Evolutionary conservation across 2,888 invertebrate species (phyloP), one percentile per base, ranked within the genome.

Genomic region (Drosophila gaucha): DNA sequence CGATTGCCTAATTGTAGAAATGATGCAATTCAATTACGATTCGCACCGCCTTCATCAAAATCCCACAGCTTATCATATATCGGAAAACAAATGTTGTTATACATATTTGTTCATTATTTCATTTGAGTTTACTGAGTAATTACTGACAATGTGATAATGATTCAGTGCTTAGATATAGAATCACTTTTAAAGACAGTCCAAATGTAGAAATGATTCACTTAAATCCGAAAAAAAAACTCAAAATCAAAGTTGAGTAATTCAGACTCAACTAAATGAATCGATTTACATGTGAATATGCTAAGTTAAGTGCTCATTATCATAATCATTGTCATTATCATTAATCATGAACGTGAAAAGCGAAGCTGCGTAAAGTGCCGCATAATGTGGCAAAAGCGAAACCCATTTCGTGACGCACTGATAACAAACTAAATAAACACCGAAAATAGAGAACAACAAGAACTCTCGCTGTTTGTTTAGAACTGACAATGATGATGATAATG

Each of bases 381-480:
- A 60, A 63, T 67, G 77, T 72, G 72, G 59, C 49, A 67, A 63
- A 68, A 67, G 71, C 74, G 72, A 77, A 67, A 64, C 66, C 79
- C 62, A 70, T 84, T 83, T 84, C 69, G 68, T 75, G 67, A 63
- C 63, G 67, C 78, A 52, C 63, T 68, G 87, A 82, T 87, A 85
- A 87, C 64, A 72, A 70, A 59, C 59, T 65, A 74, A 66, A 60
- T 41, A 69, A 74, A 82, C 49, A 56, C 30, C 51, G 51, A n/a
- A 35, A 12, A 35, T 39, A n/a, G n/a, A n/a, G n/a, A n/a, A 52
- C 41, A 24, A 6, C 41, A 5, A 58, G 68, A 67, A 73, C 58
- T 51, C 43, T 50, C 46, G 20, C 20, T 64, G 64, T 66, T 16
- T 82, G 62, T 31, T 14, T 43, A 39, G 39, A 46, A 56, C 55